These are phyloP conservation scores for Cheiracanthium punctorium DNA, from an alignment of 2,888 invertebrate species.

Conservation along the genomic window DNA sequence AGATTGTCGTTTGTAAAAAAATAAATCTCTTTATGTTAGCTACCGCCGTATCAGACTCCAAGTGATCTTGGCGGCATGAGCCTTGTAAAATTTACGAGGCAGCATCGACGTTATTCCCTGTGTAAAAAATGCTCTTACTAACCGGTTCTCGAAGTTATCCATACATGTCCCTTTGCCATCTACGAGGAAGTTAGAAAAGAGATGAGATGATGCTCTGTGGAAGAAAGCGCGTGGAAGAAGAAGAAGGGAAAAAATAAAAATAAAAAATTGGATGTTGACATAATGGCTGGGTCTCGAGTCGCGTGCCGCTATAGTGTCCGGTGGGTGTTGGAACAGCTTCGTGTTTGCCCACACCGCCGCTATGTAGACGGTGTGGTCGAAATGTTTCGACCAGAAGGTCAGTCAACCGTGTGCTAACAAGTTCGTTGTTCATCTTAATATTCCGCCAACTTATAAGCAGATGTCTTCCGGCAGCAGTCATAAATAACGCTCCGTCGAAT, in stretches of 20 bases:
- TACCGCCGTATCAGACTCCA: background rate
- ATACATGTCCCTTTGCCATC: background rate
- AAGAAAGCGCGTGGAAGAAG: no score
- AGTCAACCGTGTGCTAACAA: background rate
- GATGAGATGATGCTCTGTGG: no score
- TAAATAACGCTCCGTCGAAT: no score
- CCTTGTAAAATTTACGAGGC: background rate
- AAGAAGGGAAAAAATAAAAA: background rate
- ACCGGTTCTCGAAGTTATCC: background rate
- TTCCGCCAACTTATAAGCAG: background rate
- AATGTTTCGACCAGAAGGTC: background rate
- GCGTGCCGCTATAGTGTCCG: conserved; percentile 15
- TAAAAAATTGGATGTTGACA: background rate
- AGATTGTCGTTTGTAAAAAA: background rate
- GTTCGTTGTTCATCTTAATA: conserved; percentile 6
- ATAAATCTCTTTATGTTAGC: background rate
- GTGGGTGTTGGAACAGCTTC: background rate
- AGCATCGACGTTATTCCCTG: background rate
- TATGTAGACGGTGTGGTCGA: background rate
- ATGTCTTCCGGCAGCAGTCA: background rate
- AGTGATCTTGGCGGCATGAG: background rate
- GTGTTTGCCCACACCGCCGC: background rate
- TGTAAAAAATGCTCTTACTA: background rate
- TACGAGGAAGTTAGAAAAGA: conserved; percentile 1
- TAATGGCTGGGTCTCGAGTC: background rate